Evolutionary conservation across 30 jellyfish, hydroid and myxozoan species (phyloP), one percentile per base, ranked within the genome.

Genomic region (Sanderia malayensis): DNA sequence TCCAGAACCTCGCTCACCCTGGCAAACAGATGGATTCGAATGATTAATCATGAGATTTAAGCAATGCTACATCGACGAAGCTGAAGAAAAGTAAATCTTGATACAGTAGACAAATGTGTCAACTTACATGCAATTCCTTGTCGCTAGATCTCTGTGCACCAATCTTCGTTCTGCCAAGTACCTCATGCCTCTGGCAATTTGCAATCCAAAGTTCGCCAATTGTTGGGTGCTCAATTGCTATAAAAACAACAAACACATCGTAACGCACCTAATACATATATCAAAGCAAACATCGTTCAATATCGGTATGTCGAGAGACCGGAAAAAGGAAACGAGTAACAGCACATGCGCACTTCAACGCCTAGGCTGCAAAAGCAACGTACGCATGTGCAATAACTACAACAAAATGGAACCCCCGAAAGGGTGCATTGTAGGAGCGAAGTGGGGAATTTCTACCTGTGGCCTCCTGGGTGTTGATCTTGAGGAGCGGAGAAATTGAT

Each of bases 71-170:
- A 62, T 4, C 24, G 29, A 37, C 13, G 13, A 37, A 37, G 52
- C 52, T 37, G 13, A 4, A 37, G 52, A 37, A 6, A 37, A 37
- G 6, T 13, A 37, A 37, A 37, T 37, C 10, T 37, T 37, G 6
- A 37, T 49, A 24, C 64, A 49, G 11, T 41, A 9, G 24, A 49
- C 27, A 49, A 49, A 2, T 24, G 55, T 41, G 23, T 18, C 55
- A 23, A 59, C 97, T 81, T 75, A 89, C 97, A 81, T 89, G 95
- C 95, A 81, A 67, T 89, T 89, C 29, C 97, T 68, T 11, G 95
- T 89, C 28, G 95, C 85, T 22, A 89, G 73, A 76, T 89, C 97
- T 59, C 97, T 49, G 67, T 89, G 97, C 2, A 89, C 89, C 47
- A 66, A 78, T 31, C 86, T 46, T 83, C 73, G 55, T 20, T 44